Base-by-base conservation (phyloP, 2,113 vertebrate genomes). In the Notechis scutatus region DNA sequence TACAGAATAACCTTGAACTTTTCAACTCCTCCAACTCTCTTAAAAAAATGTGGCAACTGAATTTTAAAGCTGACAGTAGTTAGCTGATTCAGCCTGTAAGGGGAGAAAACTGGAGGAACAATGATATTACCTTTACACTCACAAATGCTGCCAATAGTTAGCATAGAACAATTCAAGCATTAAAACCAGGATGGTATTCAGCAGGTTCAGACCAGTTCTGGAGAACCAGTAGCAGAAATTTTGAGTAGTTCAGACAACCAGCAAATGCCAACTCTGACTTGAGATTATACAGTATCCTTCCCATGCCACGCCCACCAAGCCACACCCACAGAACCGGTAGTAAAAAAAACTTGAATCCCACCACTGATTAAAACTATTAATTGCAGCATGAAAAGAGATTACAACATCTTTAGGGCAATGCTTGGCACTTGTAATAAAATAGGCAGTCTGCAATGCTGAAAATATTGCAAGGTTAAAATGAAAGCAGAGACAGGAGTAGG, bases 391-490 rank as follows among this genome's bases (percentile, higher is more conserved):
- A 26, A 91, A 74, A 18, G 15, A 92, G 39, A 47, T 39, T 69
- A 56, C 6, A 81, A 39, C 52, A 57, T 85, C 47, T 57, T 92
- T 89, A 64, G 61, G 81, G 26, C 92, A 92, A 85, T 89, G 64
- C 81, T 89, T 92, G 52, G 9, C 57, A 88, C 87, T 92, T 92
- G 47, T 89, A 85, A 92, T 92, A 47, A 92, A 92, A 89, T 54
- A 89, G 64, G 57, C n/a, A 42, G 34, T 12, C 5, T 23, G 15
- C 39, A 56, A 29, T 42, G 47, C 61, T 85, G 87, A 92, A 85
- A 89, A 92, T 89, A 92, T 85, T 89, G 89, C 89, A 92, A 89
- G 64, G 92, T 89, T 92, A 89, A 85, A 57, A 57, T 81, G 45
- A 89, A 92, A 92, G 52, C 92, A 89, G 57, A 89, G 64, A 92